Evolutionary conservation across 2,113 vertebrate species (phyloP).

Genomic region (Amblyornis subalaris): DNA sequence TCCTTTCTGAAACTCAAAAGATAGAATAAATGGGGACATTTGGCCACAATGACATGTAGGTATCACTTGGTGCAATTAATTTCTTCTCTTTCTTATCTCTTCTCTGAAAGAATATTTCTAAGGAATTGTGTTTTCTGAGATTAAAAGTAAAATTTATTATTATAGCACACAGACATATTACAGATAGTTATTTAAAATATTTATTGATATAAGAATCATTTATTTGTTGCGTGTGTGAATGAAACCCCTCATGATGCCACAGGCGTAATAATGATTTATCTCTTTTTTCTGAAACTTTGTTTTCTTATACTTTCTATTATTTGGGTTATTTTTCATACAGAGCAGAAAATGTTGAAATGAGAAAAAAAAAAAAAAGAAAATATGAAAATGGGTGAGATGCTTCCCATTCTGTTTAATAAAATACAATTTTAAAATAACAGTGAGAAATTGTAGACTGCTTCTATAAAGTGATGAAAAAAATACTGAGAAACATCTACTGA

Average conservation of each 20-base stretch:
- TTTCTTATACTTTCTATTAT: not conserved
- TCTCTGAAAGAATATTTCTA: not conserved
- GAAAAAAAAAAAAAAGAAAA: not conserved
- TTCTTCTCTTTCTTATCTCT: not conserved
- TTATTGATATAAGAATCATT: not conserved
- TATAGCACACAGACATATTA: fast-evolving
- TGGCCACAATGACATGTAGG: not conserved
- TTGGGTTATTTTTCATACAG: not conserved
- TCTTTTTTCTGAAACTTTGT: not conserved
- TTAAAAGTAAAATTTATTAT: not conserved
- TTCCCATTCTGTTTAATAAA: not conserved
- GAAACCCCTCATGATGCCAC: not conserved
- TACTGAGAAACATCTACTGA: not conserved
- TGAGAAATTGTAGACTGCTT: not conserved
- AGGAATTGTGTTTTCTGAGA: not conserved
- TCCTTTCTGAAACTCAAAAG: not conserved
- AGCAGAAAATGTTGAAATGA: not conserved
- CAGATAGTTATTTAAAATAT: not conserved
- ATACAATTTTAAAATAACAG: not conserved
- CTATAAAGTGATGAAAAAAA: not conserved
- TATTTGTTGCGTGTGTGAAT: not conserved
- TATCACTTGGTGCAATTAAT: not conserved
- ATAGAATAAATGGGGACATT: not conserved
- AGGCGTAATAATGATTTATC: not conserved
- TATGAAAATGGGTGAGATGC: not conserved